Evolutionary conservation across 2,113 vertebrate genomes (phyloP).

Genomic region (Melanocharis versteri): DNA sequence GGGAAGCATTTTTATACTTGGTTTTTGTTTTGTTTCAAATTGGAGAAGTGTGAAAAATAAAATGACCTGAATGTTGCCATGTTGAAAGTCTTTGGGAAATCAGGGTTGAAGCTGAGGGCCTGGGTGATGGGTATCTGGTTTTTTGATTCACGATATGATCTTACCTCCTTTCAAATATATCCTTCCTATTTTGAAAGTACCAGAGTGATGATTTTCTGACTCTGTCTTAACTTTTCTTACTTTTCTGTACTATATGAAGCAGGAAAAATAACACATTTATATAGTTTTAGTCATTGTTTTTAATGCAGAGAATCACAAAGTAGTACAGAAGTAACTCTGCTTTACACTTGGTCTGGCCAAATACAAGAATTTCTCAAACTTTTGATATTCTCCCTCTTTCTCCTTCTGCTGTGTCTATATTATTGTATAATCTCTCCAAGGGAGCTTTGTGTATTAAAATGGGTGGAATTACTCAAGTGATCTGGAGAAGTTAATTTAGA

Average conservation of each 20-base stretch:
- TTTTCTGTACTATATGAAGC: background rate
- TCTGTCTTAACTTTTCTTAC: background rate
- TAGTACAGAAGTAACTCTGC: background rate
- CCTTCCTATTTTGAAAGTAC: background rate
- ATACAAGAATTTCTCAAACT: background rate
- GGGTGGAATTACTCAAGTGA: background rate
- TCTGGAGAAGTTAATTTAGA: background rate
- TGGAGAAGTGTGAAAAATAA: background rate
- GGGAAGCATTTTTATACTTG: background rate
- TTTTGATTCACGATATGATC: background rate
- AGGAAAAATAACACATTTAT: background rate
- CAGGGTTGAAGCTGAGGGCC: background rate
- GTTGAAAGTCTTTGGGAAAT: background rate
- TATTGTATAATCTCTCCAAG: background rate
- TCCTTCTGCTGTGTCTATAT: background rate
- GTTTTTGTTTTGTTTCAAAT: background rate
- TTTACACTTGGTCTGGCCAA: background rate
- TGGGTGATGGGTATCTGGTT: background rate
- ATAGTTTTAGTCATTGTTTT: background rate
- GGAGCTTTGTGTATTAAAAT: background rate
- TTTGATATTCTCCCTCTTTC: background rate
- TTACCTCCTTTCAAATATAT: background rate
- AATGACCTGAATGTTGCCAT: background rate
- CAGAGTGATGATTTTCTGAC: background rate
- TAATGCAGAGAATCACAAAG: background rate